phyloP scores from a whole-genome alignment of 92 coral and sea anemone genomes.

The Meandrina meandrites region DNA sequence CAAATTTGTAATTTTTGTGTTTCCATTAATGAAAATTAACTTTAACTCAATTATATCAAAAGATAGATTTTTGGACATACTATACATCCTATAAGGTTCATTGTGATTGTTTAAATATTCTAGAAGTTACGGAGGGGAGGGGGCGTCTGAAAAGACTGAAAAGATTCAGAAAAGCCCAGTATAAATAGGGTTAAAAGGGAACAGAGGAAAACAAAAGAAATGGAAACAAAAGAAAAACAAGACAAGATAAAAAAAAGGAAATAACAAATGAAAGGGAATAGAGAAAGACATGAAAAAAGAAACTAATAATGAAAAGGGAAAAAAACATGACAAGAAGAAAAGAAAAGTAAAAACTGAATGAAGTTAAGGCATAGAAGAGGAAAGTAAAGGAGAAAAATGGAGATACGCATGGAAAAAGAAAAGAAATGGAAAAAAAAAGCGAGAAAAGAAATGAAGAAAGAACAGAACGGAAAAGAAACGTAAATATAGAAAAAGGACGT shows the following conservation, averaged over 20 bases:
- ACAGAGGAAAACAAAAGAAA: no score
- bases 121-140: no score
- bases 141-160: no score
- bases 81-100: no score
- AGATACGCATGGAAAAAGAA: no score
- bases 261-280: neutral
- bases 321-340: neutral
- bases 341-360: neutral
- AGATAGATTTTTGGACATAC: no score
- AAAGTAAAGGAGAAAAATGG: neutral
- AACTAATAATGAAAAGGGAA: neutral
- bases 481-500: neutral
- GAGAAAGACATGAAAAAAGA: neutral
- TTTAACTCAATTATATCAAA: no score
- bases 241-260: neutral
- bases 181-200: no score
- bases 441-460: neutral
- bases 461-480: neutral
- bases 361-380: neutral
- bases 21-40: no score
- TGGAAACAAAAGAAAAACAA: neutral
- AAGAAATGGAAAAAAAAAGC: neutral
- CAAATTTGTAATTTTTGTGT: no score
- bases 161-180: no score
- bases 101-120: no score